Conservation (phyloP, 2,113 vertebrate genomes). For the Ploceus nigricollis region DNA sequence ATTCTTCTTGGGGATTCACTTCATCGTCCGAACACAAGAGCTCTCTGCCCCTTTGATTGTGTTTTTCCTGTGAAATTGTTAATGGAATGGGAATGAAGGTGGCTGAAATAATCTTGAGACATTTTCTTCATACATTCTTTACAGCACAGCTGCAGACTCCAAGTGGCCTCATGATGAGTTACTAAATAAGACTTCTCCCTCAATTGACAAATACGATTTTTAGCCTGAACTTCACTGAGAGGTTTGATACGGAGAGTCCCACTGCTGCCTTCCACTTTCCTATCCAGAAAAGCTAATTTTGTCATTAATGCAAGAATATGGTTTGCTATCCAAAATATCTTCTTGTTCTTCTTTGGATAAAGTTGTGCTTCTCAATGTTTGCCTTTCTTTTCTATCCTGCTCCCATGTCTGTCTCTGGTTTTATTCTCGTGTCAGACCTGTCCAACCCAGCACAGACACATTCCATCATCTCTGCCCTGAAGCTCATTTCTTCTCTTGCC, state of each 20-base stretch:
- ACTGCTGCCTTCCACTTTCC: neutral
- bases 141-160: neutral
- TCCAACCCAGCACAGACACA: neutral
- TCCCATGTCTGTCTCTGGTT: neutral
- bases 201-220: neutral
- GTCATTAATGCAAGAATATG: neutral
- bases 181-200: neutral
- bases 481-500: neutral
- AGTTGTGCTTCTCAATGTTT: neutral
- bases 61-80: slow-evolving; percentile 5
- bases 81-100: neutral
- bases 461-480: neutral
- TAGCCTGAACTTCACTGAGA: neutral
- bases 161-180: neutral
- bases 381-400: neutral
- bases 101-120: neutral
- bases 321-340: neutral
- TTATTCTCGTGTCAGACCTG: neutral
- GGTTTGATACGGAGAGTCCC: neutral
- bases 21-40: neutral
- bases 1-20: neutral
- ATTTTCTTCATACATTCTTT: neutral
- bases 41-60: neutral
- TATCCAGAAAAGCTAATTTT: neutral
- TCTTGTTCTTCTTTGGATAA: neutral